Evolutionary conservation across 30 jellyfish, hydroid and myxozoan genomes (phyloP).

Genomic region (Cassiopea andromeda): DNA sequence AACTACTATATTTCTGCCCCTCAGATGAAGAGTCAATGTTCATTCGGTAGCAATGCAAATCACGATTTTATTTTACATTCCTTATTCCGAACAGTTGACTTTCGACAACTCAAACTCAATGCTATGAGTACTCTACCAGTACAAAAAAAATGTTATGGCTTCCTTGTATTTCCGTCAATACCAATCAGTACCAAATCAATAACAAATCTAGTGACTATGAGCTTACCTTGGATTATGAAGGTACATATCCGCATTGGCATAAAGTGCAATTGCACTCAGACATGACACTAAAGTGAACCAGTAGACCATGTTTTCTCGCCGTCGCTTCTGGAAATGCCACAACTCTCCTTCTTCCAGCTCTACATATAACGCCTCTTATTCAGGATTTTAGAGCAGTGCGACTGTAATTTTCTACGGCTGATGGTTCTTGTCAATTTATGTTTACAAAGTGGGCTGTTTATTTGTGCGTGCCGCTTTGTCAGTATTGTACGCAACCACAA

Average conservation of each 20-base stretch:
- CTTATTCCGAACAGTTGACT: no score
- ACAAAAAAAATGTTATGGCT: no score
- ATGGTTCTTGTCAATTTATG: neutral
- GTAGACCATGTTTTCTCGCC: neutral
- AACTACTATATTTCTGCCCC: no score
- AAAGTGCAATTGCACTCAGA: neutral
- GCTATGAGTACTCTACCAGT: no score
- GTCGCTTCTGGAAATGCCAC: neutral
- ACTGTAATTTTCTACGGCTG: neutral
- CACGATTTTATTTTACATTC: no score
- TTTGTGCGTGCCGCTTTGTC: neutral
- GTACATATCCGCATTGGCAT: constrained; percentile 67
- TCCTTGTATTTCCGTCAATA: no score
- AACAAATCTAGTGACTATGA: neutral
- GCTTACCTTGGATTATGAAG: constrained; percentile 77
- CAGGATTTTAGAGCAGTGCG: neutral
- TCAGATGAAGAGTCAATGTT: no score
- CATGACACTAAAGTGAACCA: neutral
- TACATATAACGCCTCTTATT: neutral
- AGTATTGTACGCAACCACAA: neutral
- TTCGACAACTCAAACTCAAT: no score
- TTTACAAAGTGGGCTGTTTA: neutral
- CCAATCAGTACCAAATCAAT: neutral
- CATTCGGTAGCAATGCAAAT: no score
- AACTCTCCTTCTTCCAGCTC: neutral